These are phyloP conservation scores for Caenorhabditis wallacei DNA, from an alignment of 2,888 invertebrate species.

Conservation along the genomic window DNA sequence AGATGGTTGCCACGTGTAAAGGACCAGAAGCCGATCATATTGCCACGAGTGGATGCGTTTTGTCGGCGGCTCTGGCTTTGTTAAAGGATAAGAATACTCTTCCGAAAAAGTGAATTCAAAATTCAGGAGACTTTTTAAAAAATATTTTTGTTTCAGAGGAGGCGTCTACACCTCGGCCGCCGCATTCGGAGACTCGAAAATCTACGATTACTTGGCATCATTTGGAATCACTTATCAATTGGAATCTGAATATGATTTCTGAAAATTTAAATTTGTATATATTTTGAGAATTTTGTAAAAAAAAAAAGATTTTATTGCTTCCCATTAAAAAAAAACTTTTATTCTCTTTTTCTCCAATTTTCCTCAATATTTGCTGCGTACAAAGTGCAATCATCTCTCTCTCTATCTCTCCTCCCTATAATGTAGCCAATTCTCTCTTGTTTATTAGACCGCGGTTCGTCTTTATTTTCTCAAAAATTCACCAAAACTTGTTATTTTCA, in stretches of 20 bases:
- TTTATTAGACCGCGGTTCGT: too few relatives aligned
- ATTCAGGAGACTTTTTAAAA: too few relatives aligned
- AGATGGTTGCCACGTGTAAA: slow-evolving; percentile 87
- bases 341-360: too few relatives aligned
- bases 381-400: slow-evolving; percentile 6
- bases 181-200: slow-evolving; percentile 90
- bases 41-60: slow-evolving; percentile 86
- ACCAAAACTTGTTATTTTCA: too few relatives aligned
- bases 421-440: slow-evolving; percentile 17
- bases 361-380: too few relatives aligned
- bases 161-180: slow-evolving; percentile 91
- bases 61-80: slow-evolving; percentile 89
- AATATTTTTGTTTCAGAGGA: slow-evolving; percentile 86
- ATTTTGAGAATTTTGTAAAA: too few relatives aligned
- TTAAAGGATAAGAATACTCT: slow-evolving; percentile 89
- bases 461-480: too few relatives aligned
- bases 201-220: slow-evolving; percentile 89
- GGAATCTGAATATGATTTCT: slow-evolving; percentile 52
- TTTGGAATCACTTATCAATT: slow-evolving; percentile 85
- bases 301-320: too few relatives aligned
- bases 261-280: background rate
- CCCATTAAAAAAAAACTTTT: too few relatives aligned
- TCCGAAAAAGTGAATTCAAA: slow-evolving; percentile 86
- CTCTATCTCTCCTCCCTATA: background rate
- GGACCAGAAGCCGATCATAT: slow-evolving; percentile 84